Conservation (phyloP, 2,888 invertebrate genomes). For the Dexiosoma caninum region DNA sequence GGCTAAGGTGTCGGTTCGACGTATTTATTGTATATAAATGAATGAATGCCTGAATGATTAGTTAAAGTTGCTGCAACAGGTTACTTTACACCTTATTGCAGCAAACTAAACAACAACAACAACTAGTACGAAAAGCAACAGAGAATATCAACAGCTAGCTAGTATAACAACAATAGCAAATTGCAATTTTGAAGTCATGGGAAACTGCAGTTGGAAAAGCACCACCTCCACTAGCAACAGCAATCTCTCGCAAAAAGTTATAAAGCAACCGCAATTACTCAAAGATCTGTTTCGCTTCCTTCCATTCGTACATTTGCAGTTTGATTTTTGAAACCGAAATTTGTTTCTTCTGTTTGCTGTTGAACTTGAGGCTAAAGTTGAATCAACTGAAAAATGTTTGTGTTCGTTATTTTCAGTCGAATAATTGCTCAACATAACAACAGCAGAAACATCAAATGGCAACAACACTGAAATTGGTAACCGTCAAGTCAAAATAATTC, state of each 20-base stretch:
- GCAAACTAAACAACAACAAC: conserved; percentile 3
- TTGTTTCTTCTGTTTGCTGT: conserved; percentile 57
- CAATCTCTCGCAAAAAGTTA: not conserved
- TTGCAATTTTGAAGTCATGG: conserved; percentile 59
- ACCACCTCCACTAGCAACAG: conserved; percentile 24
- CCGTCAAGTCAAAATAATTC: conserved; percentile 60
- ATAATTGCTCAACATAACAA: conserved; percentile 72
- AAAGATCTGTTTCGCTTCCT: conserved; percentile 45
- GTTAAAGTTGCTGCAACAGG: conserved; percentile 61
- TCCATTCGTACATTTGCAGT: conserved; percentile 46
- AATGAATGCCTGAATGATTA: conserved; percentile 59
- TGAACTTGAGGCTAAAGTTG: conserved; percentile 78
- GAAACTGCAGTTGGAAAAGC: conserved; percentile 48
- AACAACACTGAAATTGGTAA: conserved; percentile 46
- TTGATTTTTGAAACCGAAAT: conserved; percentile 56
- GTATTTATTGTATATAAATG: conserved; percentile 45
- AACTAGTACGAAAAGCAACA: conserved; percentile 22
- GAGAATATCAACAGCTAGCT: not conserved
- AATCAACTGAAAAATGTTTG: conserved; percentile 66
- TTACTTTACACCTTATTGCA: conserved; percentile 61
- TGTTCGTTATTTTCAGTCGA: conserved; percentile 73
- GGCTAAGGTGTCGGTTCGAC: conserved; percentile 12
- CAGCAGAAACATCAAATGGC: not conserved
- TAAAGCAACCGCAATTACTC: conserved; percentile 38
- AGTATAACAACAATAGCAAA: conserved; percentile 28